A percentile compares a stretch with the other conserved stretches of the same genome.
Conservation (phyloP, 1,140 invertebrate genomes). For the Diachasmimorpha longicaudata region DNA sequence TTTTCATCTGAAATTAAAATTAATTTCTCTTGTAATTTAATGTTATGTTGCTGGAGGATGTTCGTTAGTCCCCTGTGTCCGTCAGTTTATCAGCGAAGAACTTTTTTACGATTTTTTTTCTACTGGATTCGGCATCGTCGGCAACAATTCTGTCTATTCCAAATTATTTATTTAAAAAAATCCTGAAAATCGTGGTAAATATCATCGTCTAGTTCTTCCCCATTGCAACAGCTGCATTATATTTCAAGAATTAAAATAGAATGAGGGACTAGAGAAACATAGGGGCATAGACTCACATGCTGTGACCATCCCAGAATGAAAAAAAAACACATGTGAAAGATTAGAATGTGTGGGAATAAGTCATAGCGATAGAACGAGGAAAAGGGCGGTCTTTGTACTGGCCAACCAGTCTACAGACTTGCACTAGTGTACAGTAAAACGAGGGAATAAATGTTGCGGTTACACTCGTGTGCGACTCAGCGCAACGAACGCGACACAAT, state of each 20-base stretch:
- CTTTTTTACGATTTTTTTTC: no score
- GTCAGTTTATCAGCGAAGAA: no score
- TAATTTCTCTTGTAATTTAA: no score
- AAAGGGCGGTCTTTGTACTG: slow-evolving; percentile 3
- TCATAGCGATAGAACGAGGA: not conserved
- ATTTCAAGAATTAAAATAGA: not conserved
- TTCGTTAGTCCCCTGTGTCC: no score
- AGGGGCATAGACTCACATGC: not conserved
- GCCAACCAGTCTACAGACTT: not conserved
- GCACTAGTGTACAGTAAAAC: slow-evolving; percentile 1
- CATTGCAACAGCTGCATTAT: no score
- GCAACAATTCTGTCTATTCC: no score
- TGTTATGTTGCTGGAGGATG: no score
- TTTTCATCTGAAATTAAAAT: not conserved
- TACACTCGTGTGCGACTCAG: not conserved
- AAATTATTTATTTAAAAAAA: no score
- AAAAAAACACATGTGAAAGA: not conserved
- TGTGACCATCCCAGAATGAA: not conserved
- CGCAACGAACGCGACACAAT: not conserved
- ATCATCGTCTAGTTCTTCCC: no score
- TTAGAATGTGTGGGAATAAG: slow-evolving; percentile 1
- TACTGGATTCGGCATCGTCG: no score
- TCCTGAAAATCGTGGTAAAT: no score
- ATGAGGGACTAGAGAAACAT: not conserved
- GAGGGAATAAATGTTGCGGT: not conserved